Evolutionary conservation across 2,797 vertebrate species (phyloP), one percentile per base, ranked within the genome.

Genomic region (Lophotriccus pileatus): DNA sequence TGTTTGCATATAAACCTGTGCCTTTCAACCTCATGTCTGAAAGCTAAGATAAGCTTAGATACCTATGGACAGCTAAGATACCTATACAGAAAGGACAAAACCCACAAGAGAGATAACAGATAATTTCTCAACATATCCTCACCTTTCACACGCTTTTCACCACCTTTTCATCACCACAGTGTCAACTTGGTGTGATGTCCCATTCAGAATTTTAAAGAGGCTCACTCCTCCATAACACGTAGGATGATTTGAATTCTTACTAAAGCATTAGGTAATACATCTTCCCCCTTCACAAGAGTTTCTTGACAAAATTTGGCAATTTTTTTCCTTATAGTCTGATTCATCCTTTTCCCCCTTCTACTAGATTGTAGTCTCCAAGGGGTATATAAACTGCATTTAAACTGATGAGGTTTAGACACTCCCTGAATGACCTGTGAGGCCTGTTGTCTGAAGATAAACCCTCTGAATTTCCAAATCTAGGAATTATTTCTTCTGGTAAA

Each of bases 221-320:
- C 8, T 64, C 59, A 58, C 3, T 12, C 4, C 5, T 1, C 0
- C 10, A 6, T 5, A 58, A 32, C 22, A 18, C 3, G 8, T 14
- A 5, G 28, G 16, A n/a, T 37, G 44, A n/a, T n/a, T 73, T 6
- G 24, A 58, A 66, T 24, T 37, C 19, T 34, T 66, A 58, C n/a
- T 58, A 73, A 73, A 73, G 16, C 28, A 58, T 18, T 12, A n/a
- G 28, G 16, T 44, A 44, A 58, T 44, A 50, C 4, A n/a, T 18
- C 32, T 44, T n/a, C 14, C 28, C 10, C 16, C 28, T 66, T 73
- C 16, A 10, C 24, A 21, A 18, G 15, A 9, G 6, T 25, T 59
- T 66, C n/a, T 52, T n/a, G 16, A 25, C 20, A 44, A 37, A 46
- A 15, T 66, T 59, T 73, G 12, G 28, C 24, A 34, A 18, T 14